Conservation (phyloP, 2,113 vertebrate genomes). For the Crotophaga sulcirostris region DNA sequence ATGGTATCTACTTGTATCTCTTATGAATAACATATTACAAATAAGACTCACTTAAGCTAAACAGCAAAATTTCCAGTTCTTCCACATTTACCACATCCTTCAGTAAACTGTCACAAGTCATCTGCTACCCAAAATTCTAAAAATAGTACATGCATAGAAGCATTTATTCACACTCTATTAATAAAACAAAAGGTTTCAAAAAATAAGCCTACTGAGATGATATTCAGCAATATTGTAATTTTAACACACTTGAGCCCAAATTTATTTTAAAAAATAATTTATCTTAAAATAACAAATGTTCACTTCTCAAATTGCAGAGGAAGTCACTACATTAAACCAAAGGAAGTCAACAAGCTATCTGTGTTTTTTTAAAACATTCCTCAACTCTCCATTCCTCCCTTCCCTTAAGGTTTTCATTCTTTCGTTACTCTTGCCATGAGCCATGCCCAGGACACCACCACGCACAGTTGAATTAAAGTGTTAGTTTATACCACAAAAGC, state of each 20-base stretch:
- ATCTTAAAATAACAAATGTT: not conserved
- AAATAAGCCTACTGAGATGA: not conserved
- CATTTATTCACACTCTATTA: not conserved
- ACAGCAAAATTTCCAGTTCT: not conserved
- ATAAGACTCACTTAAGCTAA: not conserved
- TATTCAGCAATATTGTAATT: not conserved
- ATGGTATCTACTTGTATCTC: accelerated
- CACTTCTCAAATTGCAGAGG: not conserved
- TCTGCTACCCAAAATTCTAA: not conserved
- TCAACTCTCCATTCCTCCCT: not conserved
- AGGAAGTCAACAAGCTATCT: not conserved
- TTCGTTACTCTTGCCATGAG: not conserved
- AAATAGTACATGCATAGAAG: not conserved
- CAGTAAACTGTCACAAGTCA: not conserved
- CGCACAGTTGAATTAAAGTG: not conserved
- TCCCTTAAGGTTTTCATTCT: not conserved
- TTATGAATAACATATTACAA: not conserved
- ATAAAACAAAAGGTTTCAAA: not conserved
- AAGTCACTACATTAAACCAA: not conserved
- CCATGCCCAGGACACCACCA: not conserved
- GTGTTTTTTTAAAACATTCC: not conserved
- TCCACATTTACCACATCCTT: not conserved
- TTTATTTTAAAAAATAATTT: not conserved
- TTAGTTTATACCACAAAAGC: not conserved
- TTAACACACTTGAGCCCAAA: not conserved